phyloP scores from a whole-genome alignment of 2,113 vertebrate species.

The Bettongia penicillata region DNA sequence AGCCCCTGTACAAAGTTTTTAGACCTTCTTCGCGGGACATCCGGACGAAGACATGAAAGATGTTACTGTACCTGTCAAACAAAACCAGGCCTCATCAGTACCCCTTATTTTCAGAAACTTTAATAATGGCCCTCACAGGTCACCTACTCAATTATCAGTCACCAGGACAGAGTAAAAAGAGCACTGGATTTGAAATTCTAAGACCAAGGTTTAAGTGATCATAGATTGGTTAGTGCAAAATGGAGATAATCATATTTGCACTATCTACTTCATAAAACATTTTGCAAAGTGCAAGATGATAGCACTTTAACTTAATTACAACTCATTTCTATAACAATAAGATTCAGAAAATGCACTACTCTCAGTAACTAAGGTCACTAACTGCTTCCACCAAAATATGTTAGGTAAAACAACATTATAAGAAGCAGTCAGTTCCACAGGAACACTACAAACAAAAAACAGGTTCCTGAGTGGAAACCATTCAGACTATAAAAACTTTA shows the following conservation, averaged over 20 bases:
- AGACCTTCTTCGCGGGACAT: conserved; percentile 95
- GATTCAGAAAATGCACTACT: not conserved
- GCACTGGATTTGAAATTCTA: not conserved
- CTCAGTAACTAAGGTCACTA: not conserved
- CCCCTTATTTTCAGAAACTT: not conserved
- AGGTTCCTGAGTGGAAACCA: not conserved
- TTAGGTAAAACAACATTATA: not conserved
- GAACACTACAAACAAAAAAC: not conserved
- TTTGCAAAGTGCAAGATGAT: not conserved
- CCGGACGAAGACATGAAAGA: conserved; percentile 94
- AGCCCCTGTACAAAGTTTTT: conserved; percentile 94
- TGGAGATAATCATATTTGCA: not conserved
- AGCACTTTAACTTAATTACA: not conserved
- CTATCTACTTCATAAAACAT: not conserved
- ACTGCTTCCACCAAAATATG: not conserved
- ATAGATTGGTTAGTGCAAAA: not conserved
- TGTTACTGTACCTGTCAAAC: conserved; percentile 94
- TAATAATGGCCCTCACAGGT: not conserved
- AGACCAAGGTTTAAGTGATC: not conserved
- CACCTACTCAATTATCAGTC: not conserved
- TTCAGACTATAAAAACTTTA: not conserved
- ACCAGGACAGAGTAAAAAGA: not conserved
- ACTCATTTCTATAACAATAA: not conserved
- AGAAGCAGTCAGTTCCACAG: not conserved
- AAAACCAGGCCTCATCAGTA: conserved; percentile 3